Evolutionary conservation across 2,888 invertebrate genomes (phyloP), one percentile per base, ranked within the genome.

Genomic region (Sipha maydis): DNA sequence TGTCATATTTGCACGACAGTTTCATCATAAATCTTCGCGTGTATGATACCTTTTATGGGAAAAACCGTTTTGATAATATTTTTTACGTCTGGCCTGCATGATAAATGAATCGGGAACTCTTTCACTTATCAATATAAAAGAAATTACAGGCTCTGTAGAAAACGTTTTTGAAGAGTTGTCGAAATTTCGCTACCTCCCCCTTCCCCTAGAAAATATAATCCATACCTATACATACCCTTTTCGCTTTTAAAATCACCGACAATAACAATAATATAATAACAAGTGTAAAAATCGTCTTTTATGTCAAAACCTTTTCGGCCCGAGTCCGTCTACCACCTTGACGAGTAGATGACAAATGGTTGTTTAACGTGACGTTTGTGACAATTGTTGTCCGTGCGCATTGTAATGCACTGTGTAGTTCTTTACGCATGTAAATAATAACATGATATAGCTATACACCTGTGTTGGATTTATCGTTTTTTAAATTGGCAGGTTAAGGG

Each of bases 71-170:
- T 19, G 21, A 56, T 79, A 21, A 25, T 71, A 48, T 67, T 82
- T 88, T 76, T 76, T 88, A 75, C 34, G 61, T 82, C 80, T 71
- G 34, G 28, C 19, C 69, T 25, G 79, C 7, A 21, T 75, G 88
- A 82, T 88, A 88, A 88, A 88, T 82, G 82, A 82, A 67, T 79
- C 73, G 56, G 73, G 80, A 86, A 86, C 86, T 79, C 86, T 86
- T 80, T 80, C 54, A 54, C 34, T 54, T n/a, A 73, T 48, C 56
- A 54, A 77, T 67, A 88, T 88, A 67, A 67, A 76, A 75, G 61
- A 28, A 79, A 88, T 80, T n/a, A 5, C 54, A 34, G 56, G 38
- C 21, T 34, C 19, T 56, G 28, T 38, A 38, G 56, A 48, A 77
- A 69, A 85, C 69, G 86, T 38, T 88, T 82, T 31, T 75, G 82